Evolutionary conservation across 1,140 invertebrate species (phyloP), one percentile per base, ranked within the genome.

Genomic region (Tetramorium parvispinum): DNA sequence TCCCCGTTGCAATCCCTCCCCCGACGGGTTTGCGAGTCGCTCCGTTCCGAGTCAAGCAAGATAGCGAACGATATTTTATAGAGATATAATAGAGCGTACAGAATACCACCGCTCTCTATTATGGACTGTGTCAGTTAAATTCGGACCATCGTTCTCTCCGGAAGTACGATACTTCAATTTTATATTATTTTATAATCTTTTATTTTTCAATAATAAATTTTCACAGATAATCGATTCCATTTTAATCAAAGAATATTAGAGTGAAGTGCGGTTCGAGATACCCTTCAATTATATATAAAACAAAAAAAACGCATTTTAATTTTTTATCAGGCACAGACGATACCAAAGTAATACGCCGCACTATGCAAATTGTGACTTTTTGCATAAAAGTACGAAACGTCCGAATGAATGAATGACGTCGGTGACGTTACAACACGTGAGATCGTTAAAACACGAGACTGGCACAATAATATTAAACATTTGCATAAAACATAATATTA

Each of bases 301-400:
- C 32, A 16, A n/a, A 77, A 10, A 65, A 77, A 10, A 65, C 11
- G 24, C 11, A 21, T 65, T 21, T 40, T 32, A 32, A 61, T 5
- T 78, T 46, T 65, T 63, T 37, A 21, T 46, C 27, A 78, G 18
- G 7, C 37, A 32, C 18, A 27, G 40, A 24, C 32, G 43, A 49
- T 13, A 16, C 43, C 21, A 37, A 61, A 78, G 18, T 51, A 51
- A 66, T 13, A 13, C 43, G 13, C 7, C n/a, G 7, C 18, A 32
- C 65, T 63, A 77, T 79, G 46, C 61, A 79, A 66, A 79, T 79
- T 7, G n/a, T 13, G 21, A 66, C 32, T 51, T 66, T 79, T 79
- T 66, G 18, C n/a, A 53, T 53, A 78, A 78, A 78, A 32, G 43
- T 63, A 77, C 27, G 40, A 27, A 65, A 78, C 43, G 40, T 59